Conservation (phyloP, 2,888 invertebrate species). For the Strigamia maritima region DNA sequence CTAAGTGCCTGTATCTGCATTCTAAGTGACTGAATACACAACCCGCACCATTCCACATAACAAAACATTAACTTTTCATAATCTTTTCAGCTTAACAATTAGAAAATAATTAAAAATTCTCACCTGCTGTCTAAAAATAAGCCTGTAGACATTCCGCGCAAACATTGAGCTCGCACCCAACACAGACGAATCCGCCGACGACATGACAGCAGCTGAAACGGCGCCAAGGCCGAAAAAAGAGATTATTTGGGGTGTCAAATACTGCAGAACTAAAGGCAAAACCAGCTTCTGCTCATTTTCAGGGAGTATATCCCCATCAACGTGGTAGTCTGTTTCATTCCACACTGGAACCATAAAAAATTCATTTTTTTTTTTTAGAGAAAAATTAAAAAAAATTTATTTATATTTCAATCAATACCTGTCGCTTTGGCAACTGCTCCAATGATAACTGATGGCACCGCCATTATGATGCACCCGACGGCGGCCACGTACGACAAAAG, state of each 20-base stretch:
- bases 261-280: conserved; percentile 93
- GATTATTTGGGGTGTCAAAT: conserved; percentile 91
- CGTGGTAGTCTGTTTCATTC: conserved; percentile 82
- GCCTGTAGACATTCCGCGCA: conserved; percentile 85
- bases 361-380: too few species aligned
- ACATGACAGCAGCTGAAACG: conserved; percentile 99
- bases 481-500: conserved; percentile 94
- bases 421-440: conserved; percentile 96
- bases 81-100: too few species aligned
- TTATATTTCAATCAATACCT: conserved; percentile 57
- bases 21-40: too few species aligned
- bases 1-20: too few species aligned
- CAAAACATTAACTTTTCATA: too few species aligned
- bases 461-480: conserved; percentile 92
- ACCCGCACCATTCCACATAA: too few species aligned
- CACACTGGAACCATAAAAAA: conserved; percentile 81
- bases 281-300: conserved; percentile 80
- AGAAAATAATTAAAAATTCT: background rate
- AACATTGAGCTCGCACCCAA: conserved; percentile 98
- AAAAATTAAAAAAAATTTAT: too few species aligned
- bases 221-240: conserved; percentile 98
- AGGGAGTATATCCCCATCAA: conserved; percentile 49
- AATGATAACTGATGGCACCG: conserved; percentile 92
- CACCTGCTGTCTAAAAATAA: conserved; percentile 63
- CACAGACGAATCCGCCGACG: conserved; percentile 97